A percentile compares a stretch with the other conserved stretches of the same genome.
phyloP scores from a whole-genome alignment of 1,140 invertebrate genomes.

The Scaptomyza graminum region DNA sequence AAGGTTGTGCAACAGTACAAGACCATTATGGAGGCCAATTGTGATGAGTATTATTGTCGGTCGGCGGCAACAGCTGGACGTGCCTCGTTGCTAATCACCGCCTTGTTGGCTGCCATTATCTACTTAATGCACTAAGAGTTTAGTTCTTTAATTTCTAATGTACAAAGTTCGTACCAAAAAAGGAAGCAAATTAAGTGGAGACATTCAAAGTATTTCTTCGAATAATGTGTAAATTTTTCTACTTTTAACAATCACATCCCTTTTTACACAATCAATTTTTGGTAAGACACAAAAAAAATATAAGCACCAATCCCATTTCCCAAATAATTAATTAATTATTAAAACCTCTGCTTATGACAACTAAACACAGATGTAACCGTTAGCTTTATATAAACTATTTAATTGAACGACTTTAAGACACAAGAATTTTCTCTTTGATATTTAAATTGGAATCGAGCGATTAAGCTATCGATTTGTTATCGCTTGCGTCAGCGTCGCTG shows the following conservation, averaged over 20 bases:
- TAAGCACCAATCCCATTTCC: slow-evolving; percentile 25
- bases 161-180: slow-evolving; percentile 77
- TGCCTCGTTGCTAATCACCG: slow-evolving; percentile 33
- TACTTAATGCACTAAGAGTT: slow-evolving; percentile 74
- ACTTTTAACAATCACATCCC: slow-evolving; percentile 31
- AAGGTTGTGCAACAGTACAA: slow-evolving; percentile 65
- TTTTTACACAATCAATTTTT: slow-evolving; percentile 7
- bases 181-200: neutral
- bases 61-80: slow-evolving; percentile 34
- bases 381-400: slow-evolving; percentile 52
- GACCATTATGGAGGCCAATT: slow-evolving; percentile 63
- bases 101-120: slow-evolving; percentile 57
- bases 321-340: slow-evolving; percentile 27
- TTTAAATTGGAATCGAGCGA: neutral
- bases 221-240: slow-evolving; percentile 42
- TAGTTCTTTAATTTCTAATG: slow-evolving; percentile 62
- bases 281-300: slow-evolving; percentile 1
- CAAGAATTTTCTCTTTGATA: neutral
- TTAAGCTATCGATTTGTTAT: slow-evolving; percentile 12
- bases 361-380: slow-evolving; percentile 35
- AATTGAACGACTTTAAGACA: slow-evolving; percentile 38
- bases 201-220: slow-evolving; percentile 41
- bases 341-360: slow-evolving; percentile 38
- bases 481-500: neutral
- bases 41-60: slow-evolving; percentile 69